phyloP scores from a whole-genome alignment of 2,888 invertebrate species.

The Nymphalis polychloros region DNA sequence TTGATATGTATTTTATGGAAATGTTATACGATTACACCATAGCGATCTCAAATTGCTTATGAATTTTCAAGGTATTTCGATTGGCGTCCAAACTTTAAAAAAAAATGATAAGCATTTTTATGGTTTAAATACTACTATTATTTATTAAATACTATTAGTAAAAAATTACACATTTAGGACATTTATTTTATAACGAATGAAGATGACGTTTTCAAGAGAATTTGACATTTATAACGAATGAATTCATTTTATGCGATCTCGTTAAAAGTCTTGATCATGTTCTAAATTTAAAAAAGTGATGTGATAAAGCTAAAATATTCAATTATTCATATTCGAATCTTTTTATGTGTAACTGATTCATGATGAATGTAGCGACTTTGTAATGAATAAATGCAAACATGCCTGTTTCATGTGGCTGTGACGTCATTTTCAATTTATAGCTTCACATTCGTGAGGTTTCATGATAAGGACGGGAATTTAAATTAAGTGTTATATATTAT shows the following conservation, averaged over 20 bases:
- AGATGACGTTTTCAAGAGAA: no score
- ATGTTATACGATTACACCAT: no score
- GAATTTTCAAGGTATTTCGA: no score
- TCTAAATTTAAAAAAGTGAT: conserved; percentile 3
- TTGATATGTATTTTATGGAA: background rate
- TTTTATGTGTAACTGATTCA: background rate
- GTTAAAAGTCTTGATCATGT: background rate
- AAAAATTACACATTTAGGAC: no score
- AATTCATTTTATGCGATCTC: background rate
- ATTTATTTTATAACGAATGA: no score
- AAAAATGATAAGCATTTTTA: no score
- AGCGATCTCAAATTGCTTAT: no score
- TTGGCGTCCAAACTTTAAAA: no score
- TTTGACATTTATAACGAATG: background rate
- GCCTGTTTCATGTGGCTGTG: conserved; percentile 27
- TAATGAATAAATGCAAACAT: conserved; percentile 23
- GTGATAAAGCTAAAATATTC: background rate
- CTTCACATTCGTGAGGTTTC: conserved; percentile 29
- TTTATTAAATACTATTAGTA: no score
- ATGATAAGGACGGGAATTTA: conserved; percentile 24
- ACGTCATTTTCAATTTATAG: conserved; percentile 35
- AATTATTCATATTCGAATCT: background rate
- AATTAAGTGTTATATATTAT: conserved; percentile 20
- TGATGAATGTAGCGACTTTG: conserved; percentile 8
- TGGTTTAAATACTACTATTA: no score